Percentiles rank a stretch among this genome's conserved stretches.
phyloP scores from a whole-genome alignment of 2,113 vertebrate genomes.

The Apteryx owenii region DNA sequence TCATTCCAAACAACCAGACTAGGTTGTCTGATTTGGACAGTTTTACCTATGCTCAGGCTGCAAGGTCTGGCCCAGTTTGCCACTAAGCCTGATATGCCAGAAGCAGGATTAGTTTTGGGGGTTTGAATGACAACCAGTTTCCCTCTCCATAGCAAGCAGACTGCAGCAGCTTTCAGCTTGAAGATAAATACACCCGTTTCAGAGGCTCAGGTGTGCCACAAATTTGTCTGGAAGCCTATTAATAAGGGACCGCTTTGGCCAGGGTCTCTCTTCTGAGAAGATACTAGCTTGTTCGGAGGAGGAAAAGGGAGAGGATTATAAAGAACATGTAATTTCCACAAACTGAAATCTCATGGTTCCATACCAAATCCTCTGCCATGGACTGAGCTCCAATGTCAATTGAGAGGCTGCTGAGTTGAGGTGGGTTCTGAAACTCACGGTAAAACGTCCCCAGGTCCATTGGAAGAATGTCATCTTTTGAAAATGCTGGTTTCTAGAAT shows the following conservation, averaged over 20 bases:
- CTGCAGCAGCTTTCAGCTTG: background rate
- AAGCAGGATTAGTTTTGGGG: background rate
- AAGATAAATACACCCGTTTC: background rate
- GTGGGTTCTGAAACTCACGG: slow-evolving; percentile 97
- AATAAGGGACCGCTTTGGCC: background rate
- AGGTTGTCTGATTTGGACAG: background rate
- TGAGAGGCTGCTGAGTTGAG: slow-evolving; percentile 94
- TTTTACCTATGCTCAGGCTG: background rate
- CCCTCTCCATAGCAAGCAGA: background rate
- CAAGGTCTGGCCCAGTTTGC: background rate
- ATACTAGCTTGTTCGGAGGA: background rate
- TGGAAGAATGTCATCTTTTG: slow-evolving; percentile 96
- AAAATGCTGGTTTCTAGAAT: slow-evolving; percentile 95
- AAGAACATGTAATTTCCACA: background rate
- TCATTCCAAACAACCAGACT: background rate
- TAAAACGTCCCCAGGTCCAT: slow-evolving; percentile 99
- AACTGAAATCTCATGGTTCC: slow-evolving; percentile 29
- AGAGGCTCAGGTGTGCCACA: background rate
- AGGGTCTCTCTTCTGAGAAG: background rate
- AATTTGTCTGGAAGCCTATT: background rate
- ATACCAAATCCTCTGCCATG: slow-evolving; percentile 98
- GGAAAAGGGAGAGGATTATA: background rate
- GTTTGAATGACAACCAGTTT: background rate
- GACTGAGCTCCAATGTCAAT: slow-evolving; percentile 95
- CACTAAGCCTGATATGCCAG: background rate